A percentile compares a stretch with the other conserved stretches of the same genome.
These are phyloP conservation scores for Machimus atricapillus DNA, from an alignment of 2,888 invertebrate species.

Conservation along the genomic window DNA sequence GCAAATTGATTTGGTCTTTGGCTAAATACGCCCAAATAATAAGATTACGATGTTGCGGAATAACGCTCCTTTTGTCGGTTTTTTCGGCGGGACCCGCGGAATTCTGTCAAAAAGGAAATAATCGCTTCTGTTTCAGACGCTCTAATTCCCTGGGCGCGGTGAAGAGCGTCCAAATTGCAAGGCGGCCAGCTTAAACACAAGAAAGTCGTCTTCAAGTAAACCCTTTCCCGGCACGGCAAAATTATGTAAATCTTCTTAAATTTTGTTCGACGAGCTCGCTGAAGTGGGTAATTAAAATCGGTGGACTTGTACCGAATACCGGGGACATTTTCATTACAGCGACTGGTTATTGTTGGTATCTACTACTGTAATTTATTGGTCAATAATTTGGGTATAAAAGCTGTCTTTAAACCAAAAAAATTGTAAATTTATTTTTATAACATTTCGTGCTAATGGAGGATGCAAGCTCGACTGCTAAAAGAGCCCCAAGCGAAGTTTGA, in stretches of 20 bases:
- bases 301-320: neutral
- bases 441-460: slow-evolving; percentile 12
- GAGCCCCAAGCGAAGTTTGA: neutral
- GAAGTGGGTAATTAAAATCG: slow-evolving; percentile 16
- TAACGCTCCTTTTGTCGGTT: neutral
- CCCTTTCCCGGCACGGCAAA: neutral
- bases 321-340: slow-evolving; percentile 21
- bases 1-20: slow-evolving; percentile 44
- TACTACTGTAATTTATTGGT: slow-evolving; percentile 8
- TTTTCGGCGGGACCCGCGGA: neutral
- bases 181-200: neutral
- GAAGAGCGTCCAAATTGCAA: neutral
- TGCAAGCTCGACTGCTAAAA: neutral
- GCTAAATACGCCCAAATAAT: slow-evolving; percentile 12
- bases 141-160: neutral
- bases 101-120: neutral
- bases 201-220: neutral
- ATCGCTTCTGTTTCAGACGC: neutral
- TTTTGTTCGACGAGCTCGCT: neutral
- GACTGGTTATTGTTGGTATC: neutral
- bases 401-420: neutral
- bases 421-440: neutral
- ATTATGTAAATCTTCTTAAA: slow-evolving; percentile 32
- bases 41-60: slow-evolving; percentile 1
- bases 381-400: neutral